Percentiles rank a stretch among this genome's conserved stretches.
Conservation (phyloP, 2,888 invertebrate genomes). For the Eristalinus aeneus region DNA sequence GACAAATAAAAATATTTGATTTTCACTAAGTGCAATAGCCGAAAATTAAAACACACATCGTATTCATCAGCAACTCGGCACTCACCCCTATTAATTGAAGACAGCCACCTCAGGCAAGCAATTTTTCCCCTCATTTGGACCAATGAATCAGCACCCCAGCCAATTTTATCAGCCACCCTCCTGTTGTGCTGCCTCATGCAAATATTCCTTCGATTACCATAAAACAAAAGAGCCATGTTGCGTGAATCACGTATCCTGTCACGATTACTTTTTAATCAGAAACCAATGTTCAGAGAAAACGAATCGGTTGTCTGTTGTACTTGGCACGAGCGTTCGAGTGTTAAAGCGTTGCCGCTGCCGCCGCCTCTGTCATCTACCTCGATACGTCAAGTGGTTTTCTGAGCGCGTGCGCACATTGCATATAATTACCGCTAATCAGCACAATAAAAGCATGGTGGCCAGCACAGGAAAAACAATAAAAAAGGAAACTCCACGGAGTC, state of each 20-base stretch:
- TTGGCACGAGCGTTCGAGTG: conserved; percentile 54
- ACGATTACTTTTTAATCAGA: conserved; percentile 18
- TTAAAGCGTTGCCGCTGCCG: conserved; percentile 8
- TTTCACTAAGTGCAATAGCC: no score
- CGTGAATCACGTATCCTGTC: not conserved
- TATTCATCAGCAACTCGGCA: not conserved
- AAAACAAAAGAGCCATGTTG: conserved; percentile 22
- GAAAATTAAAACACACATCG: not conserved
- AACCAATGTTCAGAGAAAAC: conserved; percentile 25
- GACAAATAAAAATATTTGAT: no score
- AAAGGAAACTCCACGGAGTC: not conserved
- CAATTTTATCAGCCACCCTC: not conserved
- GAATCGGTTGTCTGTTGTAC: conserved; percentile 23
- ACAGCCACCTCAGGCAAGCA: not conserved
- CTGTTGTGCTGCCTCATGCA: not conserved
- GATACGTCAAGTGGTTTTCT: conserved; percentile 41
- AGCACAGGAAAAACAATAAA: not conserved
- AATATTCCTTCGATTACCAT: conserved; percentile 34
- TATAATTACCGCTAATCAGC: conserved; percentile 43
- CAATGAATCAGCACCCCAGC: not conserved
- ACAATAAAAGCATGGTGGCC: conserved; percentile 8
- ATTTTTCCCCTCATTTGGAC: not conserved
- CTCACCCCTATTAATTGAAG: not conserved
- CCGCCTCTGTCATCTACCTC: not conserved
- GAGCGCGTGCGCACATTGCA: conserved; percentile 60